Evolutionary conservation across 1,140 invertebrate genomes (phyloP).

Genomic region (Drosophila murphyi): DNA sequence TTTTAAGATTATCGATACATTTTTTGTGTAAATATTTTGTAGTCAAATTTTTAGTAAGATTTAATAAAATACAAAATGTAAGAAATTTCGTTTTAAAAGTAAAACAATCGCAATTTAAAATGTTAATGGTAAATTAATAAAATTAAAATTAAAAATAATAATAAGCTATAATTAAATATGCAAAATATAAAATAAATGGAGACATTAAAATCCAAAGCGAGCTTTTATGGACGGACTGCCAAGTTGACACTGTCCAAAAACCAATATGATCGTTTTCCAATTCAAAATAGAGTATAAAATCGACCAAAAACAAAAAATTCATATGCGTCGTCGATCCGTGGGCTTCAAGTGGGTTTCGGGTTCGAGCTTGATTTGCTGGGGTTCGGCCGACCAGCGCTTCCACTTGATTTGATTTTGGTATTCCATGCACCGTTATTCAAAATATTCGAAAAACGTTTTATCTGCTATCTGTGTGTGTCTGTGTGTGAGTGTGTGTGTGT

Average conservation of each 20-base stretch:
- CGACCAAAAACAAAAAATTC: constrained; percentile 48
- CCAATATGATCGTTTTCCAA: background rate
- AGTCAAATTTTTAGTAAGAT: too few species aligned
- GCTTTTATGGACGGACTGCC: too few species aligned
- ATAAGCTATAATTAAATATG: too few species aligned
- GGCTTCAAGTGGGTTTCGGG: constrained; percentile 56
- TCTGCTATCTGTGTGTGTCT: background rate
- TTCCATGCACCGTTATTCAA: constrained; percentile 82
- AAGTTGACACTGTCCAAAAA: background rate
- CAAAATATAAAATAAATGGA: too few species aligned
- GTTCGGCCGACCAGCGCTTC: constrained; percentile 60
- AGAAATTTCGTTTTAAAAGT: too few species aligned
- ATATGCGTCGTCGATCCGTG: constrained; percentile 74
- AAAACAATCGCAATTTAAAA: too few species aligned
- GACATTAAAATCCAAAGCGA: too few species aligned
- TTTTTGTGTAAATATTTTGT: too few species aligned
- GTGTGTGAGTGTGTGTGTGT: constrained; percentile 18
- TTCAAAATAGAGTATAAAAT: constrained; percentile 3
- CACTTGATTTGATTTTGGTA: constrained; percentile 83
- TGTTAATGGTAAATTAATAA: too few species aligned
- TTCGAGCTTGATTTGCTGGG: constrained; percentile 11
- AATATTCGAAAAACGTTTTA: constrained; percentile 83
- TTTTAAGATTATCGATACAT: too few species aligned
- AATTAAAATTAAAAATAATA: too few species aligned
- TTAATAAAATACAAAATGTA: too few species aligned